A percentile compares a stretch with the other conserved stretches of the same genome.
Conservation (phyloP, 2,113 vertebrate genomes). For the Polypterus bichir region DNA sequence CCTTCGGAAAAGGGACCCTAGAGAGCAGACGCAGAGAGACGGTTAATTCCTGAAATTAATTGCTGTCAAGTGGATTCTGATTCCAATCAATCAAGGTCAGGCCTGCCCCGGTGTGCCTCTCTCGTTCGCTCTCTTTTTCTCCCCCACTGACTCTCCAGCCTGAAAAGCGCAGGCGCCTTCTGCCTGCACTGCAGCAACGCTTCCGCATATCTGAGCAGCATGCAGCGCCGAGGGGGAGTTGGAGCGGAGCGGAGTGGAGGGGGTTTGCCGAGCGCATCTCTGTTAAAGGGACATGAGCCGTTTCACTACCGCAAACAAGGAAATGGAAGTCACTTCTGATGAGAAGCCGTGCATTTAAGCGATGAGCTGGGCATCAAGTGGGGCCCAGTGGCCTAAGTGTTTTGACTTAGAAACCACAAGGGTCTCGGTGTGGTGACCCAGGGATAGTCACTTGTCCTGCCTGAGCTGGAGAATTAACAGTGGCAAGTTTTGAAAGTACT, state of each 20-base stretch:
- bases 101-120: slow-evolving; percentile 7
- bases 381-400: neutral
- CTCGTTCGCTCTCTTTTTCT: too few species aligned
- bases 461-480: too few species aligned
- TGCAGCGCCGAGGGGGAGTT: neutral
- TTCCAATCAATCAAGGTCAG: slow-evolving; percentile 54
- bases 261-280: neutral
- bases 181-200: slow-evolving; percentile 9
- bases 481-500: too few species aligned
- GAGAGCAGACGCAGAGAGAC: slow-evolving; percentile 16
- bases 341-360: neutral
- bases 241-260: neutral
- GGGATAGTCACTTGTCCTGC: too few species aligned
- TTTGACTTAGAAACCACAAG: too few species aligned
- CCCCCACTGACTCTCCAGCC: slow-evolving; percentile 24
- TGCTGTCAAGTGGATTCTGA: slow-evolving; percentile 54
- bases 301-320: neutral
- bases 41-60: slow-evolving; percentile 53
- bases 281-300: neutral
- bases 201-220: neutral
- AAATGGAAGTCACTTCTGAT: neutral
- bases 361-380: neutral
- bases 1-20: slow-evolving; percentile 8
- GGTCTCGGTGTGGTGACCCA: too few species aligned
- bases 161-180: neutral